Evolutionary conservation across 2,797 vertebrate species (phyloP), one percentile per base, ranked within the genome.

Genomic region (Vultur gryphus): DNA sequence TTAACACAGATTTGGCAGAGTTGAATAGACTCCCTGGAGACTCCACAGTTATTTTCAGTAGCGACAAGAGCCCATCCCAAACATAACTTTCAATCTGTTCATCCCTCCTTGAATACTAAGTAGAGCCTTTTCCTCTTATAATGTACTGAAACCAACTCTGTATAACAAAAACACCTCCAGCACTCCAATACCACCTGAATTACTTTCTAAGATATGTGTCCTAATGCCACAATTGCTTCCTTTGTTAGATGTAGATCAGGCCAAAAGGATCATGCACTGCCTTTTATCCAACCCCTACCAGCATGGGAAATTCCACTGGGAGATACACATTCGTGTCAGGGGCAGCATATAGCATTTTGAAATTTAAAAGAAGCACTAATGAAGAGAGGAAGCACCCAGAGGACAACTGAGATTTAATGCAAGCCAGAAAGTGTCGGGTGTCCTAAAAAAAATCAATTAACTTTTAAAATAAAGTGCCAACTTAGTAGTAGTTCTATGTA

Each of bases 1-100:
- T 94, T 87, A 92, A 79, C 92, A 86, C 29, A 70, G 54, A 92
- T 59, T 73, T 76, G 86, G 73, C 81, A 93, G 73, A 92, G 87
- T 65, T 92, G 75, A 90, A 90, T 52, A 90, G 82, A 61, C 51
- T 90, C 92, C 84, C 79, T 85, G 84, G 90, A 97, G 94, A 94
- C 49, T 91, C 65, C 67, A 86, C 58, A 66, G 82, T 76, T 95
- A 80, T 94, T 95, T 96, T 97, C 71, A 93, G 78, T 69, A 94
- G 94, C 8, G n/a, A 95, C 87, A 96, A 95, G 41, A 81, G 85
- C 84, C 96, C 93, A 91, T 70, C 94, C 92, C 93, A 94, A 96
- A 90, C 81, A 87, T 77, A 88, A 97, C 89, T 96, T 97, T 70
- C 85, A 96, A 96, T 94, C 93, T 97, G 88, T 75, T 96, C 93